phyloP scores from a whole-genome alignment of 1,140 invertebrate species.

The Bursaphelenchus mucronatus region DNA sequence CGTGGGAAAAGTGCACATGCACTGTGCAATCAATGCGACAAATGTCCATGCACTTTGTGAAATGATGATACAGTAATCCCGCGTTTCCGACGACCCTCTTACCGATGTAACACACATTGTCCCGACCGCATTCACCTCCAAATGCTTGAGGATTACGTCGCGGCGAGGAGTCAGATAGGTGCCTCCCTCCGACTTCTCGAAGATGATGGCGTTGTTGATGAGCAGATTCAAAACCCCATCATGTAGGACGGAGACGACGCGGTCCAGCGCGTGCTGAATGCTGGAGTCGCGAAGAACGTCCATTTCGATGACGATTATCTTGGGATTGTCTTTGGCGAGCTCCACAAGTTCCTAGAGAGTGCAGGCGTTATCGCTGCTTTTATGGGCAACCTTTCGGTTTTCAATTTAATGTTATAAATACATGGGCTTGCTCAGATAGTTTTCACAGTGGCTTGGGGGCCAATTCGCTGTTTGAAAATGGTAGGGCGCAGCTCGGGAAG shows the following conservation, averaged over 20 bases:
- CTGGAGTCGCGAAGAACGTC: neutral
- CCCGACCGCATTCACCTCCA: neutral
- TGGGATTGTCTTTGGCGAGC: neutral
- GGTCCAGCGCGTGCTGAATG: neutral
- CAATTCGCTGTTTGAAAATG: too few relatives aligned
- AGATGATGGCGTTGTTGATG: neutral
- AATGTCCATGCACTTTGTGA: too few relatives aligned
- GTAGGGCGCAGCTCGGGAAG: too few relatives aligned
- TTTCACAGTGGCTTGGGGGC: too few relatives aligned
- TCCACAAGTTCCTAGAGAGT: neutral
- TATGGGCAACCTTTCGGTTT: too few relatives aligned
- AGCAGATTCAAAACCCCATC: neutral
- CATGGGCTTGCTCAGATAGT: too few relatives aligned
- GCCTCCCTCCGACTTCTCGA: neutral
- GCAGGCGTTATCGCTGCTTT: too few relatives aligned
- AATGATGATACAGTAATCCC: neutral
- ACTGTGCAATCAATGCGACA: too few relatives aligned
- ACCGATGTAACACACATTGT: neutral
- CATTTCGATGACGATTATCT: neutral
- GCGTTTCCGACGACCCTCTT: neutral
- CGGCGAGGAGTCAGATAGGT: neutral
- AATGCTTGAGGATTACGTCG: neutral
- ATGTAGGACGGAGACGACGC: neutral
- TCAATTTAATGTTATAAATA: too few relatives aligned
- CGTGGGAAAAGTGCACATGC: too few relatives aligned